A percentile compares a stretch with the other conserved stretches of the same genome.
phyloP scores from a whole-genome alignment of 2,113 vertebrate genomes.

The Irena cyanogastra region DNA sequence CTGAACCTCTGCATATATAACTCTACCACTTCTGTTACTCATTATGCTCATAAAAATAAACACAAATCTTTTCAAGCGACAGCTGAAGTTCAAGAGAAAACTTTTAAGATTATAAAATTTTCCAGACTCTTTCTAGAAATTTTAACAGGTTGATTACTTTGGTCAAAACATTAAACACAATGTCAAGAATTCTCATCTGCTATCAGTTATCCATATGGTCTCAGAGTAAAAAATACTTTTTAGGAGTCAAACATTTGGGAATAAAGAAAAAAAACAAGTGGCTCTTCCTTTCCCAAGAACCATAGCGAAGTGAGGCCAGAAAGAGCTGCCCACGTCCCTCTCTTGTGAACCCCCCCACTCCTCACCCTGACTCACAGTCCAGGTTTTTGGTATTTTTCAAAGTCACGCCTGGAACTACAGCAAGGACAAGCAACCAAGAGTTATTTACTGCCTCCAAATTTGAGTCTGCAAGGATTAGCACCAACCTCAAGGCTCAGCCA shows the following conservation, averaged over 20 bases:
- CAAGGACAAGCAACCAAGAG: background rate
- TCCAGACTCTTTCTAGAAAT: background rate
- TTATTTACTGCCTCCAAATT: background rate
- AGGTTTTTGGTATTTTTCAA: background rate
- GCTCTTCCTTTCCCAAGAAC: background rate
- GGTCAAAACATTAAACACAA: background rate
- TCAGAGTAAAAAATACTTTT: background rate
- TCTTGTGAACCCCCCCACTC: accelerated
- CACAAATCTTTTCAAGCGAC: background rate
- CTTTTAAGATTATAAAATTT: background rate
- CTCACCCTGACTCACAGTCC: background rate
- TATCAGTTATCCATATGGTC: background rate
- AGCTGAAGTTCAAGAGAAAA: background rate
- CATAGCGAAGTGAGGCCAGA: accelerated
- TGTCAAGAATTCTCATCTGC: background rate
- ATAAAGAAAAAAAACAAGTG: background rate
- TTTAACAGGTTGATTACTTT: background rate
- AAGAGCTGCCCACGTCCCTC: background rate
- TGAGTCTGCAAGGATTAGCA: background rate
- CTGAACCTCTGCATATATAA: background rate
- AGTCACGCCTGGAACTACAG: background rate
- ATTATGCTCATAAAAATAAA: background rate
- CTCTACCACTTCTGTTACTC: background rate
- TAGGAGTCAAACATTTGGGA: background rate
- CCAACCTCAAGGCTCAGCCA: background rate